Evolutionary conservation across 2,113 vertebrate genomes (phyloP).

Genomic region (Falcunculus frontatus): DNA sequence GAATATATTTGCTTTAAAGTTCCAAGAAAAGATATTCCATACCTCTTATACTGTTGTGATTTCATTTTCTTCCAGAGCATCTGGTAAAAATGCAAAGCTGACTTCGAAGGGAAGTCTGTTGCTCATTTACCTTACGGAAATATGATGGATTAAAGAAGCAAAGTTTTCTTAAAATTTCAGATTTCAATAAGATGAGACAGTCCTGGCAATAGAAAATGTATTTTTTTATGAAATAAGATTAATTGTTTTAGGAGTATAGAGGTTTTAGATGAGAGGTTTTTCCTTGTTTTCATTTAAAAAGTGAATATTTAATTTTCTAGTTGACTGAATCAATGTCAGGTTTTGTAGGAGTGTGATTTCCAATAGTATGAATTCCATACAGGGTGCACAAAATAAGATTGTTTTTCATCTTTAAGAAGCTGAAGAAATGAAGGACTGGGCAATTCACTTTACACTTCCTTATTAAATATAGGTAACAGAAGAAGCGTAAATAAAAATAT

Average conservation of each 20-base stretch:
- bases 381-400: slow-evolving; percentile 32
- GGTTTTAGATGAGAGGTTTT: neutral
- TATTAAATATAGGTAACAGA: neutral
- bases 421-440: slow-evolving; percentile 11
- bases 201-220: slow-evolving; percentile 44
- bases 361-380: slow-evolving; percentile 22
- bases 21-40: neutral
- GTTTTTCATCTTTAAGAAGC: slow-evolving; percentile 48
- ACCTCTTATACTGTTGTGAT: neutral
- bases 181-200: slow-evolving; percentile 47
- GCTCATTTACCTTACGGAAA: slow-evolving; percentile 43
- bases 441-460: slow-evolving; percentile 16
- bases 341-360: slow-evolving; percentile 47
- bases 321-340: slow-evolving; percentile 41
- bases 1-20: neutral
- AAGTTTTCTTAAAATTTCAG: slow-evolving; percentile 36
- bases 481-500: slow-evolving; percentile 18
- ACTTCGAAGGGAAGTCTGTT: slow-evolving; percentile 13
- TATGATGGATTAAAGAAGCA: slow-evolving; percentile 34
- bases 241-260: slow-evolving; percentile 31
- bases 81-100: slow-evolving; percentile 11
- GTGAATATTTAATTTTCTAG: slow-evolving; percentile 66
- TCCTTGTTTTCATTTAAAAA: slow-evolving; percentile 59
- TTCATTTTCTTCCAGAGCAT: neutral
- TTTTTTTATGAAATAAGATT: slow-evolving; percentile 26